Conservation (phyloP, 2,797 vertebrate genomes). For the Protosalanx chinensis region DNA sequence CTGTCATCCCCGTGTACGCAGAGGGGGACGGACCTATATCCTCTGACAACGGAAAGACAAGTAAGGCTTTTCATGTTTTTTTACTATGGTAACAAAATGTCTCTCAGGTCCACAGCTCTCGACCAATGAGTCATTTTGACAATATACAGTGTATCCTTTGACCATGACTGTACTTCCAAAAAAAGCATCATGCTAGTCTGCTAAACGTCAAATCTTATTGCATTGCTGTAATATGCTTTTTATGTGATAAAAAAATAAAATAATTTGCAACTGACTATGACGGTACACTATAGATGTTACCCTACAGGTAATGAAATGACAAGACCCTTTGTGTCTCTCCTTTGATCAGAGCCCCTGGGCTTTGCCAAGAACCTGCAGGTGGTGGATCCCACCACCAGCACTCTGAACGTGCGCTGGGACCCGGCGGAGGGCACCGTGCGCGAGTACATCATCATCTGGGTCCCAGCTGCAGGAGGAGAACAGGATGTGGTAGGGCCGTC, state of each 20-base stretch:
- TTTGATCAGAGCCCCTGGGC: slow-evolving; percentile 81
- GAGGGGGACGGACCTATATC: slow-evolving; percentile 89
- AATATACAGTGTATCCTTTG: background rate
- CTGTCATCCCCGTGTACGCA: slow-evolving; percentile 86
- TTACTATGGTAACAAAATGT: background rate
- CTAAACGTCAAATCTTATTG: no score
- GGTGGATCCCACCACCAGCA: slow-evolving; percentile 89
- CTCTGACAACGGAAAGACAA: slow-evolving; percentile 81
- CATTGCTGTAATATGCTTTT: no score
- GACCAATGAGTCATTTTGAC: background rate
- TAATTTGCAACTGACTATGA: no score
- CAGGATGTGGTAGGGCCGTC: slow-evolving; percentile 81
- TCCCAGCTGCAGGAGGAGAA: slow-evolving; percentile 73
- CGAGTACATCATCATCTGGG: slow-evolving; percentile 87
- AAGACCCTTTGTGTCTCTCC: slow-evolving; percentile 15
- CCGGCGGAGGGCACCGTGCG: slow-evolving; percentile 89
- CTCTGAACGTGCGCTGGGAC: slow-evolving; percentile 90
- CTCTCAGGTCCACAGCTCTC: no score
- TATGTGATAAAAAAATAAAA: no score
- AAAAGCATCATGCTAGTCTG: no score
- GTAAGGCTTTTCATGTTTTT: slow-evolving; percentile 70
- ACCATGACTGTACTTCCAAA: no score
- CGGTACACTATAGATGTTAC: background rate
- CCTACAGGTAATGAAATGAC: background rate
- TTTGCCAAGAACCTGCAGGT: slow-evolving; percentile 87